These are phyloP conservation scores for Paradoxurus hermaphroditus DNA, from an alignment of 2,113 vertebrate genomes.

Conservation along the genomic window DNA sequence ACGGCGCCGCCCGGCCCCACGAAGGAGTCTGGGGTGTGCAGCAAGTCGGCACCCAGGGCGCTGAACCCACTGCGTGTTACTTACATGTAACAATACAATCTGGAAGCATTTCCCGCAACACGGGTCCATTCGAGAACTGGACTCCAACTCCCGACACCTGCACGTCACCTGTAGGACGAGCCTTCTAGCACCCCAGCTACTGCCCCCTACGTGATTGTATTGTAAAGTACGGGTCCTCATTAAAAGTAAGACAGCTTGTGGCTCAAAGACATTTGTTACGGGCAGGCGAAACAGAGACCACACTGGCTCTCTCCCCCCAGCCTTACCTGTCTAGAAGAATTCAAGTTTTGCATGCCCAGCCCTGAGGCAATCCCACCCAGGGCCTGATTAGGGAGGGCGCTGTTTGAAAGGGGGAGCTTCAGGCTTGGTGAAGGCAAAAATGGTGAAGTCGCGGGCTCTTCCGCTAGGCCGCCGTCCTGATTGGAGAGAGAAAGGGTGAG, in stretches of 20 bases:
- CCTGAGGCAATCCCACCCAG: constrained; percentile 96
- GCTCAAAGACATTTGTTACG: background rate
- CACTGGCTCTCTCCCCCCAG: background rate
- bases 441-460: constrained; percentile 97
- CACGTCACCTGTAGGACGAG: too few species aligned
- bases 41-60: background rate
- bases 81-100: background rate
- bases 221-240: background rate
- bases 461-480: constrained; percentile 97
- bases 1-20: background rate
- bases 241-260: too few species aligned
- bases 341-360: constrained; percentile 99
- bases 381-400: constrained; percentile 96
- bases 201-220: too few species aligned
- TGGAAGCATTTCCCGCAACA: background rate
- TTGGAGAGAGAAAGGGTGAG: constrained; percentile 86
- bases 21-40: background rate
- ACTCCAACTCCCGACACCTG: background rate
- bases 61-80: background rate
- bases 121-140: background rate
- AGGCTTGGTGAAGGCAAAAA: constrained; percentile 99
- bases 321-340: constrained; percentile 98
- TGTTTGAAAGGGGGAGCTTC: constrained; percentile 98
- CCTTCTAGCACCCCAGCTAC: background rate
- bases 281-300: background rate